phyloP scores from a whole-genome alignment of 2,888 invertebrate genomes.

The Rotaria macrura region DNA sequence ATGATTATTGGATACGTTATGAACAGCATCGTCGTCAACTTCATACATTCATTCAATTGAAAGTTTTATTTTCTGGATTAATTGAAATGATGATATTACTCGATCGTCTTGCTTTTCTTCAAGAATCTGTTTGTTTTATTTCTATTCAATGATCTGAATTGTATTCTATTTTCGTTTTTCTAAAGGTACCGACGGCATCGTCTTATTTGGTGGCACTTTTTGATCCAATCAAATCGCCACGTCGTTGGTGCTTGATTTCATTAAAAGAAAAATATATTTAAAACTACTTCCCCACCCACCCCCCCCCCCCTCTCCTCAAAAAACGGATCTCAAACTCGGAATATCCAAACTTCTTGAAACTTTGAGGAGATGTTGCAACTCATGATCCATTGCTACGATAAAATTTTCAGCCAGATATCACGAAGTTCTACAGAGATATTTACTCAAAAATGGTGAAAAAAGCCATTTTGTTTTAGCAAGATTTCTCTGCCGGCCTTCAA shows the following conservation, averaged over 20 bases:
- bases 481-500: too few relatives aligned
- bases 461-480: too few relatives aligned
- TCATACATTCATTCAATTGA: constrained; percentile 29
- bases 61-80: constrained; percentile 25
- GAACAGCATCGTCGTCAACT: background rate
- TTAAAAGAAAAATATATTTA: background rate
- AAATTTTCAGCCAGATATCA: too few relatives aligned
- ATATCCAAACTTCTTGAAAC: too few relatives aligned
- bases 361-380: too few relatives aligned
- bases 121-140: constrained; percentile 18
- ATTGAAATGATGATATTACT: constrained; percentile 30
- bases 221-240: constrained; percentile 26
- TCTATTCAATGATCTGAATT: background rate
- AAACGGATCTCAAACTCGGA: too few relatives aligned
- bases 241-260: constrained; percentile 28
- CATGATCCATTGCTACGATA: too few relatives aligned
- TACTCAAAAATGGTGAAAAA: too few relatives aligned
- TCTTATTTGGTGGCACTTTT: constrained; percentile 26
- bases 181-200: background rate
- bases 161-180: too few relatives aligned
- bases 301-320: too few relatives aligned
- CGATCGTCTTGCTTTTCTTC: constrained; percentile 26
- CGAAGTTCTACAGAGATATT: too few relatives aligned
- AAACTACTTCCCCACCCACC: too few relatives aligned
- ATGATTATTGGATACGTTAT: constrained; percentile 14